These are phyloP conservation scores for Lydus trimaculatus DNA, from an alignment of 2,888 invertebrate species.

Conservation along the genomic window DNA sequence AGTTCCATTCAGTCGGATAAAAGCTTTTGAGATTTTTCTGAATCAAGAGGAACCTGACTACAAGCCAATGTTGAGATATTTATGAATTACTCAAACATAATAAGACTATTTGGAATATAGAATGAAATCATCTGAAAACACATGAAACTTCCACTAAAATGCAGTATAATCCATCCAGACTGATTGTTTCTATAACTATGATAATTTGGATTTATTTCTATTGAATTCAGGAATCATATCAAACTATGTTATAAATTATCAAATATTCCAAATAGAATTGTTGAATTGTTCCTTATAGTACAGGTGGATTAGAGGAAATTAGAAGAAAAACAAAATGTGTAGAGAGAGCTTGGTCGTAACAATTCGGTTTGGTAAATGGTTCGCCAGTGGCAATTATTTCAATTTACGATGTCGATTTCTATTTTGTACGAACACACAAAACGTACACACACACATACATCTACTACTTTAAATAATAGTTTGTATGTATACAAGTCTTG, in stretches of 20 bases:
- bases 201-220: not conserved
- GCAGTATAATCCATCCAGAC: too few species aligned
- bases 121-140: not conserved
- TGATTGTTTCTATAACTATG: not conserved
- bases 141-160: not conserved
- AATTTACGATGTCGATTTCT: constrained; percentile 42
- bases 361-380: constrained; percentile 30
- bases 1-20: not conserved
- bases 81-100: too few species aligned
- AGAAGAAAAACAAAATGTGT: not conserved
- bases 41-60: too few species aligned
- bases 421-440: constrained; percentile 36
- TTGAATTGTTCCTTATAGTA: not conserved
- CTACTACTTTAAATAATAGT: not conserved
- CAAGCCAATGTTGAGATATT: too few species aligned
- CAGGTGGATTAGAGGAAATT: not conserved
- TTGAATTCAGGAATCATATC: not conserved
- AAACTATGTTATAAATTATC: not conserved
- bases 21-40: too few species aligned
- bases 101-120: too few species aligned
- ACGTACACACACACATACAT: not conserved
- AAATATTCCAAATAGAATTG: not conserved
- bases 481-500: not conserved
- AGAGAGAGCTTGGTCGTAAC: not conserved
- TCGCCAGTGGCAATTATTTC: constrained; percentile 41